Conservation (phyloP, 2,797 vertebrate genomes). For the Enteromius unitaeniatus region DNA sequence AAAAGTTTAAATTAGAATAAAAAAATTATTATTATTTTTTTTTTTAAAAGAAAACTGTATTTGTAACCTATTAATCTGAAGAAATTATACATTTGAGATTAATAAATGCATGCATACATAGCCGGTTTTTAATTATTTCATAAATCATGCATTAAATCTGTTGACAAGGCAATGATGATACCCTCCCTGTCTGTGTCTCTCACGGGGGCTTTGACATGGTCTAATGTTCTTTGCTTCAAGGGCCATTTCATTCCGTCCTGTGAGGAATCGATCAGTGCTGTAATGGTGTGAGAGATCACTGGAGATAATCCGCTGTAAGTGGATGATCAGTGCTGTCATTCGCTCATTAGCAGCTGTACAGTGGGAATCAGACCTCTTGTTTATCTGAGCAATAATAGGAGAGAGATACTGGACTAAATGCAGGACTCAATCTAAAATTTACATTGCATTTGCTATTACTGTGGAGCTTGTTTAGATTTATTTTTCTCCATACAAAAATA, state of each 20-base stretch:
- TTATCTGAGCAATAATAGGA: slow-evolving; percentile 36
- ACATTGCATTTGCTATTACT: background rate
- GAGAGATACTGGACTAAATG: slow-evolving; percentile 26
- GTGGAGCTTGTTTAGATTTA: no score
- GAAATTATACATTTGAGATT: background rate
- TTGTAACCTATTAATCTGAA: background rate
- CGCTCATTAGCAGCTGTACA: slow-evolving; percentile 68
- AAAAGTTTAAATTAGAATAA: background rate
- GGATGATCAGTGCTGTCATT: slow-evolving; percentile 68
- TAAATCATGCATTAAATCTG: background rate
- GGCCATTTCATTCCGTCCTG: slow-evolving; percentile 57
- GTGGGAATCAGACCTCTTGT: slow-evolving; percentile 49
- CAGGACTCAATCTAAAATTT: background rate
- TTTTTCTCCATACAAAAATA: background rate
- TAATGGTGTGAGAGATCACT: slow-evolving; percentile 64
- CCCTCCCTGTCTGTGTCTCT: background rate
- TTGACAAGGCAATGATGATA: slow-evolving; percentile 12
- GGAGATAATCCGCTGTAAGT: slow-evolving; percentile 68
- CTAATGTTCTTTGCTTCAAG: slow-evolving; percentile 57
- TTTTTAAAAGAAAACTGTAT: background rate
- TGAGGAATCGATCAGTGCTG: slow-evolving; percentile 66
- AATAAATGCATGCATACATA: background rate
- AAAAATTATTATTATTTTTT: no score
- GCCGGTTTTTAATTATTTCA: background rate
- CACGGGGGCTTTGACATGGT: slow-evolving; percentile 32